These are phyloP conservation scores for Junonia oenone DNA, from an alignment of 2,888 invertebrate species.

Conservation along the genomic window DNA sequence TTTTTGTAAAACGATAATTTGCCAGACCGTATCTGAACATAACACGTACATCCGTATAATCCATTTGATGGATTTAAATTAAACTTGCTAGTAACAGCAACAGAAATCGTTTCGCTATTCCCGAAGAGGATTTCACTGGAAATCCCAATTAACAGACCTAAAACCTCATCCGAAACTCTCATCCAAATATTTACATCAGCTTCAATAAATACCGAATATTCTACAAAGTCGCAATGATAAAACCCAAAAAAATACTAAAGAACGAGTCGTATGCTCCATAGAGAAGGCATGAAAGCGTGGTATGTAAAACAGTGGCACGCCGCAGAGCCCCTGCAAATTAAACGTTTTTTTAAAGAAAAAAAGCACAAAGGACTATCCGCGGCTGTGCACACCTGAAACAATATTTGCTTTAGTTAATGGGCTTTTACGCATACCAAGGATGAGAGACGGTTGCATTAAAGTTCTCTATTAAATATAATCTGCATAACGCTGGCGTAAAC, in stretches of 20 bases:
- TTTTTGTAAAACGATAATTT: too few species aligned
- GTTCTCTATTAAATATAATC: neutral
- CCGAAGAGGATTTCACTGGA: too few species aligned
- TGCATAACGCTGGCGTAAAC: neutral
- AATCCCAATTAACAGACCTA: too few species aligned
- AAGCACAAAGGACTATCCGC: constrained; percentile 16
- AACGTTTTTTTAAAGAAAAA: constrained; percentile 20
- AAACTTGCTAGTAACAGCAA: too few species aligned
- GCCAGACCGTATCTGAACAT: too few species aligned
- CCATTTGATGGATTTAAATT: too few species aligned
- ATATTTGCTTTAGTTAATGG: constrained; percentile 29
- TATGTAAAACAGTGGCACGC: constrained; percentile 19
- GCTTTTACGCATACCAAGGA: constrained; percentile 6
- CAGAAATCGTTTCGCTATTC: too few species aligned
- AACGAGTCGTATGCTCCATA: constrained; percentile 8
- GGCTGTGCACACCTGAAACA: constrained; percentile 26
- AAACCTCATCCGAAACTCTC: too few species aligned
- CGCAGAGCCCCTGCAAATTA: constrained; percentile 19
- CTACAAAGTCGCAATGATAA: neutral
- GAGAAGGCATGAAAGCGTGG: constrained; percentile 17
- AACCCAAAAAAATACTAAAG: neutral
- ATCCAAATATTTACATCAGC: neutral
- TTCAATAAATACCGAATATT: neutral
- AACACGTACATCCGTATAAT: too few species aligned
- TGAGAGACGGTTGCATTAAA: neutral